These are phyloP conservation scores for Cosmia pyralina DNA, from an alignment of 2,888 invertebrate genomes.

Conservation along the genomic window DNA sequence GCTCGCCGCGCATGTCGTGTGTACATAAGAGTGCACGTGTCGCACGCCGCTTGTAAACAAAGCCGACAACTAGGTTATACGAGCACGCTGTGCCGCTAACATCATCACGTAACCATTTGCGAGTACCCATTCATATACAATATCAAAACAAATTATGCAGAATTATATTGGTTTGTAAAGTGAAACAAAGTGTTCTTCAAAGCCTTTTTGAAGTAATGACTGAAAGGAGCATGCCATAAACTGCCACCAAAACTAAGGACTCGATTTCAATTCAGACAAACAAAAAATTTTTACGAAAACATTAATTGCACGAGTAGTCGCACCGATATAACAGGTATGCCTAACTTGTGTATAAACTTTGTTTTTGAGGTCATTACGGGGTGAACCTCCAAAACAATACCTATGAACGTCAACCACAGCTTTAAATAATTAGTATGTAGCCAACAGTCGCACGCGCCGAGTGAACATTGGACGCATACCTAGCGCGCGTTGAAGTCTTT, in stretches of 20 bases:
- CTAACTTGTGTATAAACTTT: background rate
- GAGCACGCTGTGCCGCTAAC: slow-evolving; percentile 56
- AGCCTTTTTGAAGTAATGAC: background rate
- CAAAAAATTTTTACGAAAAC: background rate
- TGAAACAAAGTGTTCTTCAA: background rate
- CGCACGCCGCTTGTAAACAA: slow-evolving; percentile 80
- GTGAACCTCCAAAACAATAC: background rate
- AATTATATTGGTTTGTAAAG: background rate
- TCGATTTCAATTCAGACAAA: background rate
- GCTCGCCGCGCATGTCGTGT: slow-evolving; percentile 68
- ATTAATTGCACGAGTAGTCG: background rate
- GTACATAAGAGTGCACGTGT: slow-evolving; percentile 76
- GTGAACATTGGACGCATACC: background rate
- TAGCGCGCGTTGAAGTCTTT: slow-evolving; percentile 62
- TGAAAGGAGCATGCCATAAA: slow-evolving; percentile 2
- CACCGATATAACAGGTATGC: background rate
- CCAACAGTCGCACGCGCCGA: background rate
- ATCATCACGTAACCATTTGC: slow-evolving; percentile 56
- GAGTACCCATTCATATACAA: slow-evolving; percentile 41
- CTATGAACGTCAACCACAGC: background rate
- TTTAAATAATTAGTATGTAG: background rate
- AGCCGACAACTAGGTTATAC: slow-evolving; percentile 69
- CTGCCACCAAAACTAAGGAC: background rate
- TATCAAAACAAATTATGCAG: slow-evolving; percentile 23
- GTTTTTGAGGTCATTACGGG: background rate